Evolutionary conservation across 37 sponge, comb jelly and placozoan species (phyloP).

Genomic region (Ephydatia muelleri): DNA sequence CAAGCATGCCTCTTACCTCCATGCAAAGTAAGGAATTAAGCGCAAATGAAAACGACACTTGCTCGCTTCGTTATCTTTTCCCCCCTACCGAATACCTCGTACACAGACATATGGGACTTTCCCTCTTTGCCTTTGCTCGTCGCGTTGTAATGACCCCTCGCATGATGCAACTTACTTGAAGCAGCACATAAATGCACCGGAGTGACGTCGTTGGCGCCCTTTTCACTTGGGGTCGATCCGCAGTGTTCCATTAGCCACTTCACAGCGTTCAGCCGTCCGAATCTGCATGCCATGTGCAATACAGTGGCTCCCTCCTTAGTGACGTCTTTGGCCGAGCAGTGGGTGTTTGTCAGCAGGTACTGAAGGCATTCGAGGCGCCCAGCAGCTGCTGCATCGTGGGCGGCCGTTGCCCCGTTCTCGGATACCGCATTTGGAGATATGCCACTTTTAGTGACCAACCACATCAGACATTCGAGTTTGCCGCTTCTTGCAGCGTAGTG

Average conservation of each 20-base stretch:
- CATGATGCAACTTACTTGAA: conserved; percentile 55
- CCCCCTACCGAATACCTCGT: not conserved
- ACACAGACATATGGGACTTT: conserved; percentile 2
- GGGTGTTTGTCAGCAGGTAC: conserved; percentile 74
- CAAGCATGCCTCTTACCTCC: too few species aligned
- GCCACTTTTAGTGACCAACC: conserved; percentile 81
- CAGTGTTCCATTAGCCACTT: conserved; percentile 74
- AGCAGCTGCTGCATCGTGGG: conserved; percentile 91
- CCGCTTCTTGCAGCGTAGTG: conserved; percentile 93
- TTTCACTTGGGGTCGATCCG: conserved; percentile 62
- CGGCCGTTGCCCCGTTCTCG: conserved; percentile 84
- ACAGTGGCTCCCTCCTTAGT: conserved; percentile 90
- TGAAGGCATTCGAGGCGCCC: conserved; percentile 85
- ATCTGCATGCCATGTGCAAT: conserved; percentile 92
- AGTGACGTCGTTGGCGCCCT: conserved; percentile 87
- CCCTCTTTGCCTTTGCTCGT: not conserved
- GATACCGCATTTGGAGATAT: conserved; percentile 83
- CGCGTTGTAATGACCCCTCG: conserved; percentile 13
- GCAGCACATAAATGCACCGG: conserved; percentile 91
- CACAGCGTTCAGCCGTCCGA: conserved; percentile 68
- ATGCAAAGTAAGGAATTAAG: too few species aligned
- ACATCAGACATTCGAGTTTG: conserved; percentile 76
- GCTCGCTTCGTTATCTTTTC: not conserved
- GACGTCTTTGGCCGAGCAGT: conserved; percentile 66
- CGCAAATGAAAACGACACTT: too few species aligned